A percentile compares a stretch with the other conserved stretches of the same genome.
phyloP scores from a whole-genome alignment of 2,888 invertebrate species.

The Tetrapedia diversipes region DNA sequence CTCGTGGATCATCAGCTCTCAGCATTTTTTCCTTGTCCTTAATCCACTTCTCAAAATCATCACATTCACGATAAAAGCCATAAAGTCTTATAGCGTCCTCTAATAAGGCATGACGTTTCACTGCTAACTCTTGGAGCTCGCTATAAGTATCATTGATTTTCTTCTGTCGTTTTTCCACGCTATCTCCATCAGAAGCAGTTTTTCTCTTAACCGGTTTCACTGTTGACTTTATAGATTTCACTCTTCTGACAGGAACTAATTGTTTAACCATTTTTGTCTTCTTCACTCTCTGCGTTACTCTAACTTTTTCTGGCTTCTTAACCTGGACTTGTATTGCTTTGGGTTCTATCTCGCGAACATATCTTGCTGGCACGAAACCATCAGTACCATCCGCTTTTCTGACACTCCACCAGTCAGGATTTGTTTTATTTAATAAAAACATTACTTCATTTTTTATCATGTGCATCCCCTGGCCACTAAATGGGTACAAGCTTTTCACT shows the following conservation, averaged over 20 bases:
- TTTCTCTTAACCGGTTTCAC: conserved; percentile 80
- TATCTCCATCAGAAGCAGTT: conserved; percentile 87
- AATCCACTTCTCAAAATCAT: conserved; percentile 99
- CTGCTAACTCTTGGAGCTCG: conserved; percentile 91
- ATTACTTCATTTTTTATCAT: conserved; percentile 96
- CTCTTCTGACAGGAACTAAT: conserved; percentile 90
- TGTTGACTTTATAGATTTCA: conserved; percentile 83
- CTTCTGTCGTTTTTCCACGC: conserved; percentile 91
- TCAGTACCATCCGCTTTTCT: conserved; percentile 95
- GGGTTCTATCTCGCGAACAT: conserved; percentile 96
- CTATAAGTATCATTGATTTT: conserved; percentile 92
- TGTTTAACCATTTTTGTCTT: conserved; percentile 95
- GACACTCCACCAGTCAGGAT: conserved; percentile 99
- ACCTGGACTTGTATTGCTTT: conserved; percentile 92
- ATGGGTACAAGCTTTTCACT: conserved; percentile 93
- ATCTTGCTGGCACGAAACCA: conserved; percentile 99
- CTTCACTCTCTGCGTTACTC: conserved; percentile 92
- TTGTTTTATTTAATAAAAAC: conserved; percentile 96
- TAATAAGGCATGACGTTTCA: conserved; percentile 91
- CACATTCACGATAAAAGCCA: conserved; percentile 97
- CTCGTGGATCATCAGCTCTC: conserved; percentile 91
- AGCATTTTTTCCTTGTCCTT: conserved; percentile 96
- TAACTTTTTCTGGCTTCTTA: conserved; percentile 92
- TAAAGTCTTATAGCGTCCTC: conserved; percentile 96
- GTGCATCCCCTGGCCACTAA: conserved; percentile 95